phyloP scores from a whole-genome alignment of 2,113 vertebrate genomes.

The Tragelaphus buxtoni region DNA sequence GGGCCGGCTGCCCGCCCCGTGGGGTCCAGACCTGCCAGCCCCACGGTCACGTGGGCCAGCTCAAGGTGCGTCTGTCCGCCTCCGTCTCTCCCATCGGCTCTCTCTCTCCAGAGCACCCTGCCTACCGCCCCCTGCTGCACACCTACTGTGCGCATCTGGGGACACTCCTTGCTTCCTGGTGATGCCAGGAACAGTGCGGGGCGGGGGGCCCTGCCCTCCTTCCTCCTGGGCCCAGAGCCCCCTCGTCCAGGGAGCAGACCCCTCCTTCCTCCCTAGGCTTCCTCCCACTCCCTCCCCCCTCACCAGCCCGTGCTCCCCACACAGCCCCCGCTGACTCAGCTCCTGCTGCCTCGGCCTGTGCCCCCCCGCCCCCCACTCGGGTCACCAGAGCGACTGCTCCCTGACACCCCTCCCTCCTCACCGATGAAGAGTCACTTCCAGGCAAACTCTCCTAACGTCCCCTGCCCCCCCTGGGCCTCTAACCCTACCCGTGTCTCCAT shows the following conservation, averaged over 20 bases:
- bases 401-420: neutral
- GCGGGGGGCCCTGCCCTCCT: neutral
- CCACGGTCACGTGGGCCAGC: neutral
- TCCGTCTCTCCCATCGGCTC: neutral
- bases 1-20: fast-evolving
- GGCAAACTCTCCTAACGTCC: neutral
- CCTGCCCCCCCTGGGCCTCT: neutral
- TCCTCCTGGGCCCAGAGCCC: neutral
- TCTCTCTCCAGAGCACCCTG: neutral
- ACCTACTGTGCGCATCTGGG: neutral
- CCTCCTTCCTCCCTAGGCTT: fast-evolving
- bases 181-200: neutral
- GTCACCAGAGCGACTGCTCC: neutral
- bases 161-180: neutral
- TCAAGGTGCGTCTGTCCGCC: fast-evolving
- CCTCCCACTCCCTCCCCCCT: neutral
- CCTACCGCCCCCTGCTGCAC: fast-evolving
- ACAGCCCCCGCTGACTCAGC: neutral
- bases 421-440: neutral
- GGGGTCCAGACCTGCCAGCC: neutral
- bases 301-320: neutral
- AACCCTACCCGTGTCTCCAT: neutral
- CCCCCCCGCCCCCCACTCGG: fast-evolving
- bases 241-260: neutral
- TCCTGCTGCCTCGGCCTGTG: neutral